phyloP scores from a whole-genome alignment of 2,888 invertebrate genomes.

The Eupithecia exiguata region DNA sequence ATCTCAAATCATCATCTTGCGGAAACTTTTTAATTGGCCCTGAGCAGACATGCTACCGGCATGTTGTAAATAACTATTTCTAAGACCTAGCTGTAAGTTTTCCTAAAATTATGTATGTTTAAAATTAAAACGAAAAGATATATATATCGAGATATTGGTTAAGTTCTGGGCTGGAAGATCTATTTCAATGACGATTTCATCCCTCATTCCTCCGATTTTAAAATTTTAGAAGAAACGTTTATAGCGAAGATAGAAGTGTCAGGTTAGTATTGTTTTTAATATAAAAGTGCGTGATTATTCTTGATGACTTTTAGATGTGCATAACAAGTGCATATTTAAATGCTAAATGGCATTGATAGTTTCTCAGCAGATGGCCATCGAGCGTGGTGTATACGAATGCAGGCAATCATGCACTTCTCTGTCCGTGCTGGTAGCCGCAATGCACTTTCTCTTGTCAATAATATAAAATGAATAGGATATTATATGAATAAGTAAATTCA shows the following conservation, averaged over 20 bases:
- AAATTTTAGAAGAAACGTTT: not conserved
- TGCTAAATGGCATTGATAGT: not conserved
- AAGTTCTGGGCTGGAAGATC: not conserved
- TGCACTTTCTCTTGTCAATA: conserved; percentile 58
- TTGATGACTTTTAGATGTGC: not conserved
- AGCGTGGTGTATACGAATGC: conserved; percentile 43
- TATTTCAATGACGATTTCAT: not conserved
- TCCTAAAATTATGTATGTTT: too few relatives aligned
- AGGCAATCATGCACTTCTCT: conserved; percentile 58
- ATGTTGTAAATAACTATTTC: too few relatives aligned
- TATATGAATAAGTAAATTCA: not conserved
- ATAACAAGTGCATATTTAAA: not conserved
- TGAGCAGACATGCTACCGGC: too few relatives aligned
- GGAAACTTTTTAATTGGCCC: too few relatives aligned
- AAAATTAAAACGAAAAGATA: too few relatives aligned
- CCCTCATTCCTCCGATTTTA: not conserved
- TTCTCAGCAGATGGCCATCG: conserved; percentile 42
- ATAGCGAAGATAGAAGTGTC: not conserved
- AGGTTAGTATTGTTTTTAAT: not conserved
- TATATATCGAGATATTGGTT: too few relatives aligned
- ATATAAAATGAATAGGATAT: conserved; percentile 17
- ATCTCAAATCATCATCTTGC: too few relatives aligned
- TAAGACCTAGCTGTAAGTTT: too few relatives aligned
- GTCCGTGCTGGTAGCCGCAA: conserved; percentile 51
- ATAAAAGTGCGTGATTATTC: not conserved